Conservation (phyloP, 1,140 invertebrate genomes). For the Trichonephila clavipes region DNA sequence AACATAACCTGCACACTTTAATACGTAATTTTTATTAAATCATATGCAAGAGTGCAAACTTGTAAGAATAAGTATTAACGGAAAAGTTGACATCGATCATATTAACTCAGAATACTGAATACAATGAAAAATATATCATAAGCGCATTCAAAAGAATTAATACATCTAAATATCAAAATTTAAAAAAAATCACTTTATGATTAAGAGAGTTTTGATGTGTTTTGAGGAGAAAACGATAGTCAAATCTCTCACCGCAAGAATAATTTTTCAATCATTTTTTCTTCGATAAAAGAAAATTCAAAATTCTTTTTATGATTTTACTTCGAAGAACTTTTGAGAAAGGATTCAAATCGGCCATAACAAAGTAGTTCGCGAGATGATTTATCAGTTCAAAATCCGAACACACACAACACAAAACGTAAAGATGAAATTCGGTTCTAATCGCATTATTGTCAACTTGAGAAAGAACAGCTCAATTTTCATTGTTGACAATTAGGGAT, state of each 20-base stretch:
- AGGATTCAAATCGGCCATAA: slow-evolving; percentile 93
- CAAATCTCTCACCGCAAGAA: background rate
- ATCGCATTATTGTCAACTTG: background rate
- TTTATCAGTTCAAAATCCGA: background rate
- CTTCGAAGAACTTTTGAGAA: slow-evolving; percentile 93
- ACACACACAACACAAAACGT: slow-evolving; percentile 11
- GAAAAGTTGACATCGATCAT: too few species aligned
- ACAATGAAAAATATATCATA: too few species aligned
- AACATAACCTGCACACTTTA: too few species aligned
- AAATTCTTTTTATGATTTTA: background rate
- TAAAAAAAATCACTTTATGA: background rate
- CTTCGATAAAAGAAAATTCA: background rate
- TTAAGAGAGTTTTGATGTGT: too few species aligned
- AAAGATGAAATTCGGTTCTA: background rate
- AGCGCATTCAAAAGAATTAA: too few species aligned
- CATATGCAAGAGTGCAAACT: too few species aligned
- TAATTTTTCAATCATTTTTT: background rate
- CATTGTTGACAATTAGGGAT: too few species aligned
- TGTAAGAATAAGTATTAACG: too few species aligned
- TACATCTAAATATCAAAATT: background rate
- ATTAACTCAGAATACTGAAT: too few species aligned
- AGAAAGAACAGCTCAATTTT: background rate
- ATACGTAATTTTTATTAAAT: too few species aligned
- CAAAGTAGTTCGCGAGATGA: background rate
- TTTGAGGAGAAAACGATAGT: background rate